A percentile compares a stretch with the other conserved stretches of the same genome.
Conservation (phyloP, 2,797 vertebrate genomes). For the Rhinatrema bivittatum region DNA sequence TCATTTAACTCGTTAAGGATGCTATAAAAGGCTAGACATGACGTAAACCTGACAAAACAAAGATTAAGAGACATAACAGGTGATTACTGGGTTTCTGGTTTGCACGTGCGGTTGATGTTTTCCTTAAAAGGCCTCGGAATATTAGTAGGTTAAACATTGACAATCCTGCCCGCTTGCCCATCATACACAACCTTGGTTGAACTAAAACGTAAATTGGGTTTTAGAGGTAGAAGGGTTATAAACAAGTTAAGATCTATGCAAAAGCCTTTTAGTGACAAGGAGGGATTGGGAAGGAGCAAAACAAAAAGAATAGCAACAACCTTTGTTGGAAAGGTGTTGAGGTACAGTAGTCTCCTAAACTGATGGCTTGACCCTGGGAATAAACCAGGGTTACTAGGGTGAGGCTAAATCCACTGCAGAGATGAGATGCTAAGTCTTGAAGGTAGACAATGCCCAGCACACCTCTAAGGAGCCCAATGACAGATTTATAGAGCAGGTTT, state of each 20-base stretch:
- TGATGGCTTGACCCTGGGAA: conserved; percentile 53
- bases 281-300: conserved; percentile 38
- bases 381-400: conserved; percentile 43
- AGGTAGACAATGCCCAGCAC: conserved; percentile 53
- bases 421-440: conserved; percentile 51
- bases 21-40: conserved; percentile 89
- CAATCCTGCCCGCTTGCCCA: conserved; percentile 9
- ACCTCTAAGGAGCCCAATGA: conserved; percentile 50
- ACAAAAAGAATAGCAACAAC: conserved; percentile 50
- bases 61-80: conserved; percentile 17
- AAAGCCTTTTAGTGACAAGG: conserved; percentile 29
- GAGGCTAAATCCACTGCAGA: conserved; percentile 54
- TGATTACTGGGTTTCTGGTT: conserved; percentile 12
- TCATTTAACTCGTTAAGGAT: conserved; percentile 94
- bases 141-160: neutral
- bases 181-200: conserved; percentile 21
- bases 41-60: conserved; percentile 79
- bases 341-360: conserved; percentile 52
- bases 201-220: conserved; percentile 28
- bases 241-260: conserved; percentile 32
- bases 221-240: conserved; percentile 1
- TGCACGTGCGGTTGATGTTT: conserved; percentile 5
- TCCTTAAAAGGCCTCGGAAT: conserved; percentile 7
- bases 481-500: too few species aligned
- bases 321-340: conserved; percentile 50